Evolutionary conservation across 2,113 vertebrate species (phyloP), one percentile per base, ranked within the genome.

Genomic region (Rhadina sibilatrix): DNA sequence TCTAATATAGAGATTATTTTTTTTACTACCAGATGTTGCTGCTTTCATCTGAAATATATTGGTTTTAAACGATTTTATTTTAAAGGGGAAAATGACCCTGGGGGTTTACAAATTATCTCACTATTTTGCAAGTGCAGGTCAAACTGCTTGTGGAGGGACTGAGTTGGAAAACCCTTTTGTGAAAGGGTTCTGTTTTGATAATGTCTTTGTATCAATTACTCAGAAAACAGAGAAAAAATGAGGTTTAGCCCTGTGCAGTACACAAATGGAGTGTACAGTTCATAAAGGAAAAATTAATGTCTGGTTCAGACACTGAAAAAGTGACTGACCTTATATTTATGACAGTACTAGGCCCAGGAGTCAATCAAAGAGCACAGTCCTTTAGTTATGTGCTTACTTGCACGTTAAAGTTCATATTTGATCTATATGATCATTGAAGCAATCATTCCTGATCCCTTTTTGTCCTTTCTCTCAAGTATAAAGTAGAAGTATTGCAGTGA

Each of bases 301-400:
- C 42, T 90, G 25, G 2, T 66, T 90, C 59, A 96, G 76, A 74
- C 44, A 78, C 38, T 68, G 90, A 90, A 90, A 93, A 86, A 86
- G 68, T n/a, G 56, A 33, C 56, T 77, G 80, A 74, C 80, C 83
- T 95, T 93, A 80, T 93, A 66, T 91, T 96, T 94, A 83, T 83
- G 79, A 63, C 44, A 66, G 38, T 54, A 16, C 19, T 66, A 66
- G 38, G 40, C 54, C 72, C 72, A 42, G 52, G 64, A 92, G 90
- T 86, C 94, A 90, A 86, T 88, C 71, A 90, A 81, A 80, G 63
- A 88, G 46, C 54, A 59, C 17, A 78, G 31, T 90, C 64, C 71
- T 80, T 92, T 92, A 81, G 68, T 47, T 86, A 68, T 42, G 52
- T 47, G 47, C 87, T 91, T 89, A 72, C 49, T 88, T 90, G 75